Percentiles rank a stretch among this genome's conserved stretches.
phyloP scores from a whole-genome alignment of 2,888 invertebrate genomes.

The Andrena fulva region DNA sequence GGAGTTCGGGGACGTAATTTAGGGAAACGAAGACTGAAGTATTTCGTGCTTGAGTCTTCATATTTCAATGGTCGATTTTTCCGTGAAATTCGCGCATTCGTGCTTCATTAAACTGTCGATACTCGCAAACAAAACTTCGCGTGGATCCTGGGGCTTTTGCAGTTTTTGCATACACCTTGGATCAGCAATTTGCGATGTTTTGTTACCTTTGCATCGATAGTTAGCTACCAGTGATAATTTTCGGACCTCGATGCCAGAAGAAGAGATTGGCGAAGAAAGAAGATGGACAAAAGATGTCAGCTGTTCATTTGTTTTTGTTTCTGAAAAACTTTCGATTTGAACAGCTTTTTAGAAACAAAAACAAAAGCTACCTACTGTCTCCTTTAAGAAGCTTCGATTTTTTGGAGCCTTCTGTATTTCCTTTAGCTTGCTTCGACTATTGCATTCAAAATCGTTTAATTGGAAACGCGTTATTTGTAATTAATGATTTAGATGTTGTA shows the following conservation, averaged over 20 bases:
- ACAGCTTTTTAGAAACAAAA: conserved; percentile 19
- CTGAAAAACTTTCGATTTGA: conserved; percentile 30
- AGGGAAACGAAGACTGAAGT: neutral
- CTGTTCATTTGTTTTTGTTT: neutral
- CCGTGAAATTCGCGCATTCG: neutral
- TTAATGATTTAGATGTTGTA: neutral
- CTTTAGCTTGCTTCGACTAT: neutral
- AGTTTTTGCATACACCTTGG: neutral
- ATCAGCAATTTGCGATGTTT: neutral
- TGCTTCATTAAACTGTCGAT: neutral
- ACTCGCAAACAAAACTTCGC: neutral
- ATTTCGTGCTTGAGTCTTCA: neutral
- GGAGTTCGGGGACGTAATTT: neutral
- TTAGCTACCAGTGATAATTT: neutral
- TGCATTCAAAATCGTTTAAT: neutral
- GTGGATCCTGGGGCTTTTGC: neutral
- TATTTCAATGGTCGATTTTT: neutral
- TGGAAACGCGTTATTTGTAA: neutral
- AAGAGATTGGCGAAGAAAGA: conserved; percentile 38
- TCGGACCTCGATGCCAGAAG: conserved; percentile 1
- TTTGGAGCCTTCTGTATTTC: conserved; percentile 3
- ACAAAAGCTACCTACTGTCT: neutral
- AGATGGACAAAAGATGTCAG: conserved; percentile 9
- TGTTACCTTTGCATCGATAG: conserved; percentile 13
- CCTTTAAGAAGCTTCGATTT: neutral